Conservation (phyloP, 2,888 invertebrate species). For the Synanthedon andrenaeformis region DNA sequence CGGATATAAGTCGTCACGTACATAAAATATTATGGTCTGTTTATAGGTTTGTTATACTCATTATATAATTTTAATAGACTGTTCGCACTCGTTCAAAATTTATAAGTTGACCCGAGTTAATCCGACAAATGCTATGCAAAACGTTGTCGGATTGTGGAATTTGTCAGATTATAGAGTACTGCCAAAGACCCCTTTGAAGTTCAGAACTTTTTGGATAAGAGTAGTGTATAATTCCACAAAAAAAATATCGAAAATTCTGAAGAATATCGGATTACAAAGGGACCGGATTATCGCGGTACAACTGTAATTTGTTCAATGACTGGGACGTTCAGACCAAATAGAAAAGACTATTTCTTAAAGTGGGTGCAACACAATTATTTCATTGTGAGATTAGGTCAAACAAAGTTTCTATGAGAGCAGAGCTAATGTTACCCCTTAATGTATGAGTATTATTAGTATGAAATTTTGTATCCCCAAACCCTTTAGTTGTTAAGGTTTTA, state of each 20-base stretch:
- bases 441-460: conserved; percentile 64
- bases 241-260: background rate
- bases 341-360: too few species aligned
- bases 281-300: background rate
- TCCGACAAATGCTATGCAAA: background rate
- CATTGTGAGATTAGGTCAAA: too few species aligned
- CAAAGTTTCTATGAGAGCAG: too few species aligned
- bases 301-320: background rate
- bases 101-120: background rate
- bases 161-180: background rate
- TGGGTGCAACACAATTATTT: too few species aligned
- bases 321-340: too few species aligned
- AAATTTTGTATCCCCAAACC: conserved; percentile 55
- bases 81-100: too few species aligned
- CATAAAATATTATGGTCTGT: too few species aligned
- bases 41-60: too few species aligned
- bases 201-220: background rate
- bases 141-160: background rate
- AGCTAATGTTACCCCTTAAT: conserved; percentile 9
- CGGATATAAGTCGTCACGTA: too few species aligned
- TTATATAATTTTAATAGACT: too few species aligned
- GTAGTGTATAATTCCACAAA: background rate
- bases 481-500: conserved; percentile 52
- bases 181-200: background rate
- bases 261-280: background rate